A percentile compares a stretch with the other conserved stretches of the same genome.
These are phyloP conservation scores for Poeciliopsis retropinna DNA, from an alignment of 2,113 vertebrate genomes.

Conservation along the genomic window DNA sequence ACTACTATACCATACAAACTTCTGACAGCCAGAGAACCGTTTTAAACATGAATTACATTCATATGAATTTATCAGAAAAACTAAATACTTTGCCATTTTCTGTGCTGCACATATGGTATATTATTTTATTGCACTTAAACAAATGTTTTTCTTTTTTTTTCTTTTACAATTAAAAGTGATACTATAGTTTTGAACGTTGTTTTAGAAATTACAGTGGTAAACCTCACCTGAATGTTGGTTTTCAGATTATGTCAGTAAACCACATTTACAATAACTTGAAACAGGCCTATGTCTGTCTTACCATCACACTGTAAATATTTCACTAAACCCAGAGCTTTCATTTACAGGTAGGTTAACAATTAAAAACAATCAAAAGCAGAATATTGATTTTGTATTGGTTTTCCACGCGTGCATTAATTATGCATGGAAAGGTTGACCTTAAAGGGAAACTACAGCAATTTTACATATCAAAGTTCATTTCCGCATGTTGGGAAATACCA, in stretches of 20 bases:
- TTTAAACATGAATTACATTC: background rate
- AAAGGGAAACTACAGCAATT: conserved; percentile 1
- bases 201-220: background rate
- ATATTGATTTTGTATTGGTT: background rate
- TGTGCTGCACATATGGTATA: background rate
- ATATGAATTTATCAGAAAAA: background rate
- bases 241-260: background rate
- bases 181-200: background rate
- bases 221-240: background rate
- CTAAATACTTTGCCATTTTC: background rate
- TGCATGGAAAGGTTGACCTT: background rate
- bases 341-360: background rate
- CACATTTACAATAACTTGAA: background rate
- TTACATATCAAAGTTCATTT: conserved; percentile 1
- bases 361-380: background rate
- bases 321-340: background rate
- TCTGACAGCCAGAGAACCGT: background rate
- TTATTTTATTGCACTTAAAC: too few species aligned
- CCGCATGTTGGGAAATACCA: too few species aligned
- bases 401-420: background rate
- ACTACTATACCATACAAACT: background rate
- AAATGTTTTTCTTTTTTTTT: too few species aligned
- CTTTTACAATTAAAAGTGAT: background rate
- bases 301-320: background rate
- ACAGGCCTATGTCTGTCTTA: background rate